Evolutionary conservation across 1,140 invertebrate species (phyloP).

Genomic region (Calosoma granatense): DNA sequence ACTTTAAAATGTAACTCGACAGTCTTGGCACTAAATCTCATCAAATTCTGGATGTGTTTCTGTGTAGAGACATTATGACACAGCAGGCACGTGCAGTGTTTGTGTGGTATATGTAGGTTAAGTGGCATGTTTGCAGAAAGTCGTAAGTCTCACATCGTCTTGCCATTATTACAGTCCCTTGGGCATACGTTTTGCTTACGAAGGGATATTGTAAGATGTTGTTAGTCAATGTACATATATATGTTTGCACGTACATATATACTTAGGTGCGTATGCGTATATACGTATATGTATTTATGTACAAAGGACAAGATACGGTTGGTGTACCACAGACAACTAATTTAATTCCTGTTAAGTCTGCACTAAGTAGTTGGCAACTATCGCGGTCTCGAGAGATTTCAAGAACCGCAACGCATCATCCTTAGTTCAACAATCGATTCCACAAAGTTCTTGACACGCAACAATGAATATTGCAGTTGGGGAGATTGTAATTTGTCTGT

Average conservation of each 20-base stretch:
- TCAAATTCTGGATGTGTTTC: too few relatives aligned
- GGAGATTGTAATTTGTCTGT: too few relatives aligned
- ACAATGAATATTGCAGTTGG: not conserved
- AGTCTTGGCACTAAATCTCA: too few relatives aligned
- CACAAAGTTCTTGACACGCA: not conserved
- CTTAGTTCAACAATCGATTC: slow-evolving; percentile 4
- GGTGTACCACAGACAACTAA: not conserved
- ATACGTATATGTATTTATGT: not conserved
- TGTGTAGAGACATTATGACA: too few relatives aligned
- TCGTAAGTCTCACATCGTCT: not conserved
- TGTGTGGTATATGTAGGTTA: slow-evolving; percentile 5
- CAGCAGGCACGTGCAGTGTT: too few relatives aligned
- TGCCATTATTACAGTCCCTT: not conserved
- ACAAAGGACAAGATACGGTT: slow-evolving; percentile 4
- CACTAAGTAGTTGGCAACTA: slow-evolving; percentile 8
- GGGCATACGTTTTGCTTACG: not conserved
- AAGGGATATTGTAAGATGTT: not conserved
- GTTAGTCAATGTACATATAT: not conserved
- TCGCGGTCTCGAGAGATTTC: not conserved
- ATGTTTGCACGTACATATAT: not conserved
- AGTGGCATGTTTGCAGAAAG: not conserved
- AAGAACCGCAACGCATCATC: not conserved
- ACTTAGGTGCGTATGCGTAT: not conserved
- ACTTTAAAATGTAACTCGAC: too few relatives aligned
- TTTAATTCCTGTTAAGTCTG: slow-evolving; percentile 9